phyloP scores from a whole-genome alignment of 1,140 invertebrate species.

The Drosophila takahashii region DNA sequence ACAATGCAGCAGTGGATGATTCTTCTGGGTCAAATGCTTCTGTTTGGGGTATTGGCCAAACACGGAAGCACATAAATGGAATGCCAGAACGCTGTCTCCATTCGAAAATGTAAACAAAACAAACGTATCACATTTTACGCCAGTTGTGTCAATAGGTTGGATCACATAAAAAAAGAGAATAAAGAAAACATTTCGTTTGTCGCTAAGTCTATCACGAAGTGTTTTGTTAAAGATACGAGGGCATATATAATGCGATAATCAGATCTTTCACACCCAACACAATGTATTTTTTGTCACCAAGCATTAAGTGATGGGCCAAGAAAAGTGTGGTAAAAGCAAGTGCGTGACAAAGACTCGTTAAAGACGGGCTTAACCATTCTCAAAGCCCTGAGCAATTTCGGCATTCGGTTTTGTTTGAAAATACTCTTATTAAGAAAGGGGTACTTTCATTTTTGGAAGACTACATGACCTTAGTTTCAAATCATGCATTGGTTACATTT shows the following conservation, averaged over 20 bases:
- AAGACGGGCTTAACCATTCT: constrained; percentile 8
- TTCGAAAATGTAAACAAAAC: constrained; percentile 46
- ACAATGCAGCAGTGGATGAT: constrained; percentile 25
- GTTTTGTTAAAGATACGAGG: constrained; percentile 30
- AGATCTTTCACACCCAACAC: constrained; percentile 39
- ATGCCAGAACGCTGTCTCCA: constrained; percentile 38
- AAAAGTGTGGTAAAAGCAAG: constrained; percentile 34
- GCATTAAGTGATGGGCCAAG: constrained; percentile 6
- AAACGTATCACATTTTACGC: constrained; percentile 46
- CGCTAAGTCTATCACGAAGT: constrained; percentile 15
- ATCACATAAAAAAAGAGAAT: constrained; percentile 21
- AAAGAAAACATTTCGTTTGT: constrained; percentile 14
- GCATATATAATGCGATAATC: constrained; percentile 30
- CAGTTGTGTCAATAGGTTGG: constrained; percentile 74
- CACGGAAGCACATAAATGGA: constrained; percentile 59
- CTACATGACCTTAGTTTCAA: background rate
- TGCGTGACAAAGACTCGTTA: constrained; percentile 48
- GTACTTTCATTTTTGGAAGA: constrained; percentile 5
- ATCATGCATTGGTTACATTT: too few relatives aligned
- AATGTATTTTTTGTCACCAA: constrained; percentile 27
- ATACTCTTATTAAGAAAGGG: background rate
- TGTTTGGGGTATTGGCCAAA: constrained; percentile 34
- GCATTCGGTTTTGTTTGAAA: constrained; percentile 1
- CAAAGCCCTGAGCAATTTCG: constrained; percentile 1
- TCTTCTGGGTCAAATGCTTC: constrained; percentile 29